Evolutionary conservation across 2,797 vertebrate species (phyloP).

Genomic region (Gorsachius magnificus): DNA sequence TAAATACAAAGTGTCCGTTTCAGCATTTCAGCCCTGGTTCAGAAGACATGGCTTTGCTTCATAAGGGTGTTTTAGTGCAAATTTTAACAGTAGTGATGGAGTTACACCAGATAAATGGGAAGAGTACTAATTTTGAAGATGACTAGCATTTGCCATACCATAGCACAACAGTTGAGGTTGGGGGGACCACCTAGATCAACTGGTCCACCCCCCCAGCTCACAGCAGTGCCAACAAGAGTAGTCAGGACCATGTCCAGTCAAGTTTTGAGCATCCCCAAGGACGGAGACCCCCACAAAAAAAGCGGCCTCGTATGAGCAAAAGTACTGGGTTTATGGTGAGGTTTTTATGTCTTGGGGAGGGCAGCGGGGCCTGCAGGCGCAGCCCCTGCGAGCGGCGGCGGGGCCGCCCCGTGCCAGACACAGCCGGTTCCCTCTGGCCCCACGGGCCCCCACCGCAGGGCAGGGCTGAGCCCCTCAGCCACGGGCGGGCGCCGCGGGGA

Average conservation of each 20-base stretch:
- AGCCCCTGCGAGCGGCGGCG: no score
- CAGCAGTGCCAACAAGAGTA: background rate
- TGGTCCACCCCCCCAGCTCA: background rate
- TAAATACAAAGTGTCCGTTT: background rate
- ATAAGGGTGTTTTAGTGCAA: background rate
- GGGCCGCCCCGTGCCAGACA: rapidly evolving
- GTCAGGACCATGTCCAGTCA: rapidly evolving
- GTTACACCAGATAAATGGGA: background rate
- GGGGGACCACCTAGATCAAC: background rate
- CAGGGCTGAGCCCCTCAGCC: background rate
- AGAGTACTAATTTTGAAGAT: background rate
- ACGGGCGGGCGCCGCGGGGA: background rate
- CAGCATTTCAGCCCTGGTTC: background rate
- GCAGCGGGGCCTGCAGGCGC: rapidly evolving
- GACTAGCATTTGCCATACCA: background rate
- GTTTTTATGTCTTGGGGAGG: background rate
- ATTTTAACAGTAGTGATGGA: background rate
- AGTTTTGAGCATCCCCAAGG: background rate
- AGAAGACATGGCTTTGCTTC: background rate
- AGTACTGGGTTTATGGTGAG: background rate
- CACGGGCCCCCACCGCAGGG: background rate
- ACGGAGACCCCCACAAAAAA: background rate
- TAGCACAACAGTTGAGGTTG: background rate
- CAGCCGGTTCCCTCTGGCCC: background rate
- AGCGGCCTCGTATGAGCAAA: background rate